These are phyloP conservation scores for Iselma pallidipennis DNA, from an alignment of 2,888 invertebrate genomes.

Conservation along the genomic window DNA sequence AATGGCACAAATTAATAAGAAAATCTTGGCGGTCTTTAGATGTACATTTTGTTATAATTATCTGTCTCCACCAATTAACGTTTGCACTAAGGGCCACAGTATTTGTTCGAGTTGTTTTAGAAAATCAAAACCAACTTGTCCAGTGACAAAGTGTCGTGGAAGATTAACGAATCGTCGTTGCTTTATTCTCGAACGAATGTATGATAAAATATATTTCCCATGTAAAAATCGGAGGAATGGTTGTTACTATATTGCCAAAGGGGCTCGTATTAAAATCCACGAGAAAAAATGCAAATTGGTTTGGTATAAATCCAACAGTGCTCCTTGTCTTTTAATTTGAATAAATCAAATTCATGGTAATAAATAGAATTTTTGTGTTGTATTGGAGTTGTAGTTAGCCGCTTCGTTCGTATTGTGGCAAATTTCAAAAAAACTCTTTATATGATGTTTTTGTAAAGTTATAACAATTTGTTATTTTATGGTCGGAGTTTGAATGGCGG, in stretches of 20 bases:
- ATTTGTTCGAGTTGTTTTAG: slow-evolving; percentile 12
- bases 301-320: no score
- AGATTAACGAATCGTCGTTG: slow-evolving; percentile 16
- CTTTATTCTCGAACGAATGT: slow-evolving; percentile 16
- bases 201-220: slow-evolving; percentile 7
- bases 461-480: slow-evolving; percentile 54
- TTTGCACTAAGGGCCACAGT: slow-evolving; percentile 17
- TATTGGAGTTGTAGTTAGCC: no score
- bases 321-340: no score
- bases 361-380: no score
- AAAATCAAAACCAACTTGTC: slow-evolving; percentile 4
- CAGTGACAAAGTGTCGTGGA: slow-evolving; percentile 14
- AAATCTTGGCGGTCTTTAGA: no score
- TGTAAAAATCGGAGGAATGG: slow-evolving; percentile 13
- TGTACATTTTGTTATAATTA: slow-evolving; percentile 10
- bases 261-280: slow-evolving; percentile 5
- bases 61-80: slow-evolving; percentile 15
- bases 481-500: slow-evolving; percentile 37
- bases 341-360: no score
- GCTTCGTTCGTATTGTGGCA: slow-evolving; percentile 19
- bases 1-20: no score
- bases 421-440: slow-evolving; percentile 34
- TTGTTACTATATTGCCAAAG: slow-evolving; percentile 9
- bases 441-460: slow-evolving; percentile 44
- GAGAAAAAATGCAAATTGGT: no score